Evolutionary conservation across 2,797 vertebrate genomes (phyloP), one percentile per base, ranked within the genome.

Genomic region (Coracias cyanogaster): DNA sequence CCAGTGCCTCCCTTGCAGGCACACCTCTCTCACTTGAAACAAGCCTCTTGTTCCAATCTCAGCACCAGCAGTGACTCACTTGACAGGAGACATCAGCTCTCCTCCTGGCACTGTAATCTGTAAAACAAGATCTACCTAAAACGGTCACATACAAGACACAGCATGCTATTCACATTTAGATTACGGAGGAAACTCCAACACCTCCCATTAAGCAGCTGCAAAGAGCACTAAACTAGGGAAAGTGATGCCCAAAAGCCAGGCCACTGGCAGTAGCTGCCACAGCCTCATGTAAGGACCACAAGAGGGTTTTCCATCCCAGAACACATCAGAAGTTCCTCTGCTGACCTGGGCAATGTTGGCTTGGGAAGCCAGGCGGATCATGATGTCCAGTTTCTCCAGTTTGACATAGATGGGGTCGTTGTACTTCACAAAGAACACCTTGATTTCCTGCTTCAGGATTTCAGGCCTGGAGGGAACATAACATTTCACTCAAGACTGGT

Each of bases 341-440:
- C 98, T 96, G 77, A 98, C 98, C 98, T 98, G 98, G 76, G 98
- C 98, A 45, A 98, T 98, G 95, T 98, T 98, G 79, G 98, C 98
- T 69, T 98, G 98, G 12, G 98, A 98, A 51, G 98, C 98, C 41
- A 98, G 94, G 39, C 98, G 98, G 90, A 98, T 98, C 98, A 98
- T 98, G 94, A 98, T 98, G 96, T 98, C 98, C 90, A 98, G 71
- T 79, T 98, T 98, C 95, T 98, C 98, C 90, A 98, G 94, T 79
- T 98, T 98, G 86, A 98, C 98, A 12, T 98, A 98, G 96, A 98
- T 98, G 69, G 98, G 98, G 88, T 98, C 98, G 0, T 98, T 98
- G 96, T 98, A 98, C 83, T 98, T 98, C 91, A 98, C 98, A 67
- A 98, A 98, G 96, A 98, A 98, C 61, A 98, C 98, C 93, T 98